Evolutionary conservation across 2,797 vertebrate species (phyloP).

Genomic region (Diplodus puntazzo): DNA sequence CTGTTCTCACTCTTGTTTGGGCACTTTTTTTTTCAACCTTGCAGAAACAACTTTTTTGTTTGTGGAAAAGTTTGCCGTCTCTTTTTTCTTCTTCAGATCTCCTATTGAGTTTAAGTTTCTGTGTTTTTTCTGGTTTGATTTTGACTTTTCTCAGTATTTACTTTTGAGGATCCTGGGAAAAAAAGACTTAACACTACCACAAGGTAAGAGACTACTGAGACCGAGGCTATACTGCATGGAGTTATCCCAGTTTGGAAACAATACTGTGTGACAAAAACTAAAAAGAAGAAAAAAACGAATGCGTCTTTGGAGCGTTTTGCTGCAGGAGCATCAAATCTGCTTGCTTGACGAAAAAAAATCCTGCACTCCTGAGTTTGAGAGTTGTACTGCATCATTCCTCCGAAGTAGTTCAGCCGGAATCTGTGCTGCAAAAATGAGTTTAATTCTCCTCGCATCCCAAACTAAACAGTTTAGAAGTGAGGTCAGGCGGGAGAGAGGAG

Average conservation of each 20-base stretch:
- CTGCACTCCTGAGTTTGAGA: conserved; percentile 41
- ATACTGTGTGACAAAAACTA: not conserved
- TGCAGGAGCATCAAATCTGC: conserved; percentile 49
- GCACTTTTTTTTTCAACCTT: conserved; percentile 25
- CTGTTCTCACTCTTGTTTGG: conserved; percentile 30
- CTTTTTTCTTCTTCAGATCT: conserved; percentile 9
- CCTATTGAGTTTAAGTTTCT: not conserved
- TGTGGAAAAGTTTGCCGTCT: conserved; percentile 51
- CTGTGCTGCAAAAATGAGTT: not conserved
- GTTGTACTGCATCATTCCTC: conserved; percentile 27
- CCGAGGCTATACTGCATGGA: conserved; percentile 58
- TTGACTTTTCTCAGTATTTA: not conserved
- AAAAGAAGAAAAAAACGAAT: too few species aligned
- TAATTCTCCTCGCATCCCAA: not conserved
- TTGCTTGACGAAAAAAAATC: conserved; percentile 47
- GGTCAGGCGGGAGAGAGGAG: conserved; percentile 21
- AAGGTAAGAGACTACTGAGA: conserved; percentile 72
- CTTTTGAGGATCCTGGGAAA: conserved; percentile 39
- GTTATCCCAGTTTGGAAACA: conserved; percentile 21
- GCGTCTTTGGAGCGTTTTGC: not conserved
- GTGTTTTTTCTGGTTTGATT: conserved; percentile 3
- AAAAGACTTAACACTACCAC: conserved; percentile 22
- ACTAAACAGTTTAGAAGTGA: conserved; percentile 19
- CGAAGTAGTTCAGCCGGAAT: conserved; percentile 4
- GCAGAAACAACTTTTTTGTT: conserved; percentile 52